These are phyloP conservation scores for Colistium nudipinnis DNA, from an alignment of 2,113 vertebrate species.

Conservation along the genomic window DNA sequence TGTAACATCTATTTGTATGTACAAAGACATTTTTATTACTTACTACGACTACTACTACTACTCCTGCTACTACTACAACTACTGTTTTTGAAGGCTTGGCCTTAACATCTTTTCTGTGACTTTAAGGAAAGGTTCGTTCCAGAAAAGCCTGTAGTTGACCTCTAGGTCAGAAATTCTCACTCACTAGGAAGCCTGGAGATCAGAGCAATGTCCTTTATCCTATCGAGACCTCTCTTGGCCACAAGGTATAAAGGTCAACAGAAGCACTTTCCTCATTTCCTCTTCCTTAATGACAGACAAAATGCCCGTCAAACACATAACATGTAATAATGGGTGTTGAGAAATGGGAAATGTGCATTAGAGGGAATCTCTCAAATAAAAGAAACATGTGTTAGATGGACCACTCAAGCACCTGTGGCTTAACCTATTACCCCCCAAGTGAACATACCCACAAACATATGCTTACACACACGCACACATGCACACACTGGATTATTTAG, in stretches of 20 bases:
- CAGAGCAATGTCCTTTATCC: background rate
- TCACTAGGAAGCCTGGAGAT: background rate
- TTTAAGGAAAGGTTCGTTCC: background rate
- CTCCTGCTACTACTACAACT: too few relatives aligned
- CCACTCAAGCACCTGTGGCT: background rate
- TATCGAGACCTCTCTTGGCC: background rate
- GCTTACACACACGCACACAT: background rate
- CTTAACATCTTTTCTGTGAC: background rate
- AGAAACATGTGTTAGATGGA: background rate
- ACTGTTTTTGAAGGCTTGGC: background rate
- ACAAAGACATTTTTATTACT: too few relatives aligned
- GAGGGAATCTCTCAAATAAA: background rate
- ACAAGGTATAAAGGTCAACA: slow-evolving; percentile 24
- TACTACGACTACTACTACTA: too few relatives aligned
- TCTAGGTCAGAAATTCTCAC: slow-evolving; percentile 7
- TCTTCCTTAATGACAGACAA: background rate
- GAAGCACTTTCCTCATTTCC: slow-evolving; percentile 8
- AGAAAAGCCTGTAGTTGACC: background rate
- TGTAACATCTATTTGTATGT: too few relatives aligned
- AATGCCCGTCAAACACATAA: background rate
- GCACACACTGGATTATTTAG: slow-evolving; percentile 8
- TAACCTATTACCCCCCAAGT: background rate
- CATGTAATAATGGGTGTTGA: background rate
- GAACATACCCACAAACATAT: background rate
- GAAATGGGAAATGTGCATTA: background rate